phyloP scores from a whole-genome alignment of 2,113 vertebrate genomes.

The Brachyhypopomus occidentalis region DNA sequence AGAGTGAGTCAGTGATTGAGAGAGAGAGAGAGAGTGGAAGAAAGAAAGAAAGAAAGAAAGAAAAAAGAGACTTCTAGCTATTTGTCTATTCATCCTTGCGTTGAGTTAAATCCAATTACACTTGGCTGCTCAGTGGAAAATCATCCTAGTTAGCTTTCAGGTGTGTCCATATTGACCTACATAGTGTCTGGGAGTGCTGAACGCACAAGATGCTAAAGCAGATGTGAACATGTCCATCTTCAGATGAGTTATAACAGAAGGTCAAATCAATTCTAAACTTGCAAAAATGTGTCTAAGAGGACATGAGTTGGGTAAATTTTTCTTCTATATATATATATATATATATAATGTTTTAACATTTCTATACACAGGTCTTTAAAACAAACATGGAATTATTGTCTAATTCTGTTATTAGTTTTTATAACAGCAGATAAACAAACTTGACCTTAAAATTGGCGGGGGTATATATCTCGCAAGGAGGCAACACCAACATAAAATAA shows the following conservation, averaged over 20 bases:
- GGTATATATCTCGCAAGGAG: neutral
- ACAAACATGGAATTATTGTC: neutral
- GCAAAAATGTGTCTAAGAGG: neutral
- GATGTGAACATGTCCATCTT: slow-evolving; percentile 19
- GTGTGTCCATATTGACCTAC: slow-evolving; percentile 41
- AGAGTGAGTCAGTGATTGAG: neutral
- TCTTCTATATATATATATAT: slow-evolving; percentile 7
- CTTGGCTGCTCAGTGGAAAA: slow-evolving; percentile 49
- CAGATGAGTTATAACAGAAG: slow-evolving; percentile 23
- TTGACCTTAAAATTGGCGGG: neutral
- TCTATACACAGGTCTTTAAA: neutral
- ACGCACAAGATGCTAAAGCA: slow-evolving; percentile 33
- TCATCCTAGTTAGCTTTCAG: slow-evolving; percentile 40
- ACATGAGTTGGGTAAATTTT: neutral
- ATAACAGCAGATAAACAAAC: too few relatives aligned
- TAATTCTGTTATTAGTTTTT: too few relatives aligned
- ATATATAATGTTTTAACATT: neutral
- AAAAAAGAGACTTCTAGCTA: neutral
- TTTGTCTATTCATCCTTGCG: slow-evolving; percentile 30
- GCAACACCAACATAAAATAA: slow-evolving; percentile 3
- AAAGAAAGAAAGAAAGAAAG: neutral
- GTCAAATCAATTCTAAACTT: neutral
- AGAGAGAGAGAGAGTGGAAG: neutral
- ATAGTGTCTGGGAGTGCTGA: slow-evolving; percentile 41
- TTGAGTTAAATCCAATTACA: slow-evolving; percentile 51